Evolutionary conservation across 2,797 vertebrate genomes (phyloP).

Genomic region (Acrossocheilus fasciatus): DNA sequence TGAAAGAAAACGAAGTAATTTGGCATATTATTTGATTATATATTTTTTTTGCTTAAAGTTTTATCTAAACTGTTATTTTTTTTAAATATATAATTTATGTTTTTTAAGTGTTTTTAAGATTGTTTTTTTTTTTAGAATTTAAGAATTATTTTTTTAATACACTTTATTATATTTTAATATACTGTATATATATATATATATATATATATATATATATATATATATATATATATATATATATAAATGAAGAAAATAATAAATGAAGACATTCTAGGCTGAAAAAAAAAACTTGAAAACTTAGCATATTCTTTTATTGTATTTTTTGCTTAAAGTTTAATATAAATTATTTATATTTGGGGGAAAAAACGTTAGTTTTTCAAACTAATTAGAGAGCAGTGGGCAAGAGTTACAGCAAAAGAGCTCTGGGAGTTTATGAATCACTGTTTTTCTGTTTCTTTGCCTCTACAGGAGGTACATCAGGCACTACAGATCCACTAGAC

Average conservation of each 20-base stretch:
- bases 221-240: too few relatives aligned
- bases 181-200: too few relatives aligned
- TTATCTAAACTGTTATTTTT: not conserved
- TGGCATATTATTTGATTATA: too few relatives aligned
- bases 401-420: constrained; percentile 53
- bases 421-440: constrained; percentile 16
- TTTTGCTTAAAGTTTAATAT: not conserved
- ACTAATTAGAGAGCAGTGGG: constrained; percentile 56
- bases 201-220: too few relatives aligned
- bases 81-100: too few relatives aligned
- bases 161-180: not conserved
- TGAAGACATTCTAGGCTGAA: too few relatives aligned
- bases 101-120: too few relatives aligned
- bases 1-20: too few relatives aligned
- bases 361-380: not conserved
- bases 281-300: not conserved
- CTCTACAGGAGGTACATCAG: not conserved
- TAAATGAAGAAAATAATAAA: not conserved
- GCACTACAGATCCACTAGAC: not conserved
- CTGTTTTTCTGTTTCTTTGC: not conserved
- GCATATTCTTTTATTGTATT: not conserved
- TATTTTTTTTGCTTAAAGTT: too few relatives aligned
- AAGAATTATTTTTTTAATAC: not conserved
- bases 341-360: not conserved
- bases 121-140: too few relatives aligned